Percentiles rank a stretch among this genome's conserved stretches.
Evolutionary conservation across 2,888 invertebrate genomes (phyloP).

Genomic region (Muschampia plurimacula): DNA sequence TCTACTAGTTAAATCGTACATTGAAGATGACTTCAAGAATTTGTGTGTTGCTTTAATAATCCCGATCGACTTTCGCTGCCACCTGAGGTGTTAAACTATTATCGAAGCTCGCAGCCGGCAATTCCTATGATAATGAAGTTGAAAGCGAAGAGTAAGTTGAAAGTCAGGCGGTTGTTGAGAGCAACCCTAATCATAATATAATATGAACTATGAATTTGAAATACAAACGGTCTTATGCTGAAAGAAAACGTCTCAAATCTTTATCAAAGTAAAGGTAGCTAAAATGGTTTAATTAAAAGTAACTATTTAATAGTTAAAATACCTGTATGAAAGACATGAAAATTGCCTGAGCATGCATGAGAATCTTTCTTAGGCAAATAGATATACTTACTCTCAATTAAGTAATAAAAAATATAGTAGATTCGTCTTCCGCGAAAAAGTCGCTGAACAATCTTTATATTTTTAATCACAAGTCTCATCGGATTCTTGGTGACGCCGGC

Average conservation of each 20-base stretch:
- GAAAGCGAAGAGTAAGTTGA: slow-evolving; percentile 39
- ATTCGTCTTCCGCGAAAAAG: neutral
- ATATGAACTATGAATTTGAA: neutral
- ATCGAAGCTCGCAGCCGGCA: slow-evolving; percentile 65
- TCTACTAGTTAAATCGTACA: neutral
- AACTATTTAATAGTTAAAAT: too few relatives aligned
- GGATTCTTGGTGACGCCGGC: slow-evolving; percentile 4
- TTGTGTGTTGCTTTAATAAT: slow-evolving; percentile 33
- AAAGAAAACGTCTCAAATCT: too few relatives aligned
- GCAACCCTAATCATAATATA: neutral
- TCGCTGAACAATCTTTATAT: neutral
- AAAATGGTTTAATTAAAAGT: too few relatives aligned
- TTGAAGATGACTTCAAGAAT: slow-evolving; percentile 27
- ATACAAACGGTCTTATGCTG: too few relatives aligned
- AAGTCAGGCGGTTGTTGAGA: slow-evolving; percentile 8
- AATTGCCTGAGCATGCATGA: too few relatives aligned
- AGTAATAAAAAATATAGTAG: too few relatives aligned
- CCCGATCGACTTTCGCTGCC: slow-evolving; percentile 68
- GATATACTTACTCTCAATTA: too few relatives aligned
- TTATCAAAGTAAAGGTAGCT: too few relatives aligned
- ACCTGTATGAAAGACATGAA: too few relatives aligned
- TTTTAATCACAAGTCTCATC: neutral
- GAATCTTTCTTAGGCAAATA: too few relatives aligned
- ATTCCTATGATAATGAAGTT: slow-evolving; percentile 77
- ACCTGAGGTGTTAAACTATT: slow-evolving; percentile 69